Base-by-base conservation (phyloP, 1,140 invertebrate genomes). In the Drosophila bipectinata region DNA sequence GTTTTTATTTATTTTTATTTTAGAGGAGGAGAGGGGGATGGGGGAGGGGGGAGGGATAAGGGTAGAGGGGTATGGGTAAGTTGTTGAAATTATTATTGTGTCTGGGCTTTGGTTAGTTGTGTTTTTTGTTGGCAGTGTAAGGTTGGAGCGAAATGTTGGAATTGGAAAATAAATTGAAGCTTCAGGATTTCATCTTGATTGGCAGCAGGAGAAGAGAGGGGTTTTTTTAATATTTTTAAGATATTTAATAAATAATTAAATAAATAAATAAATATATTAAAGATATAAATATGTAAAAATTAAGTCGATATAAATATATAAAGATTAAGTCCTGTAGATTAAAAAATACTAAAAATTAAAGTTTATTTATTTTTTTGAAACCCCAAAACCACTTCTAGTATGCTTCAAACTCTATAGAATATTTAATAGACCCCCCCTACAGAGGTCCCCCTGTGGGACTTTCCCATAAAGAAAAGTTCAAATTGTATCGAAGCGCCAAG, bases 401-500 rank as follows among this genome's bases (percentile, higher is more conserved):
- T 18, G 18, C 18, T 18, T 18, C 18, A 18, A 18, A 18, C 18
- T 18, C 18, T 18, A 18, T 18, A 18, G 18, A 18, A 18, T 18
- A 18, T 18, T 18, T 1, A 18, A 18, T 18, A 18, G 18, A 18
- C 18, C 18, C 18, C 18, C 18, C 18, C 18, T 18, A 18, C 18
- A 18, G 18, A 18, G 1, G 18, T 18, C 18, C 18, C 18, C 18
- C 18, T 18, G 18, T 1, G 68, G 47, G 56, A 69, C 57, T 77
- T 68, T 58, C 48, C 71, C 81, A 80, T 77, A 85, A 85, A 85
- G 81, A 85, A 84, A 85, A 73, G 18, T 85, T 85, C 73, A 85
- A 85, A 85, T 85, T 85, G 81, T 85, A 85, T 85, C 81, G 81
- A 85, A 85, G 62, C 63, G 47, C 73, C 76, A 73, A 72, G 55